Evolutionary conservation across 2,888 invertebrate genomes (phyloP).

Genomic region (Acanthococcus lagerstroemiae): DNA sequence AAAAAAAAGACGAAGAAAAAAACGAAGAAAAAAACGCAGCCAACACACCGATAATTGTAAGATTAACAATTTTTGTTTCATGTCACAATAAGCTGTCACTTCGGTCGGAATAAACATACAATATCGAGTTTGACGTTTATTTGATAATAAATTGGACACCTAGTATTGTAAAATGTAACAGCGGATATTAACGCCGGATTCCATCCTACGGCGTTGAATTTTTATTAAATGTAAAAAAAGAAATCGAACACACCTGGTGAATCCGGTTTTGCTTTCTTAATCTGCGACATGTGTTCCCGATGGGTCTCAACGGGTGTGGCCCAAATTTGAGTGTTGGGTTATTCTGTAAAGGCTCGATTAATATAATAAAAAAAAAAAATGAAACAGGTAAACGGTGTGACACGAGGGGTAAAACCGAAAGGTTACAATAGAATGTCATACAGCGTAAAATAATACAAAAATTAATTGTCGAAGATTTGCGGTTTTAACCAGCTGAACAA

Average conservation of each 20-base stretch:
- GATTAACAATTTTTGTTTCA: conserved; percentile 21
- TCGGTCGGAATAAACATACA: conserved; percentile 1
- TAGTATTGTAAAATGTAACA: not conserved
- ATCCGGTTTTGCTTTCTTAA: conserved; percentile 1
- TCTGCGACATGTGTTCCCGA: conserved; percentile 4
- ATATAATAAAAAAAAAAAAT: conserved; percentile 4
- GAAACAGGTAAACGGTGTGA: not conserved
- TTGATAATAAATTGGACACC: not conserved
- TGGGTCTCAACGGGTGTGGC: conserved; percentile 23
- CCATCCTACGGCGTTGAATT: not conserved
- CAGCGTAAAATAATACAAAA: not conserved
- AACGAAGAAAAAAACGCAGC: too few relatives aligned
- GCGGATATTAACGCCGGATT: not conserved
- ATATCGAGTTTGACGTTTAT: not conserved
- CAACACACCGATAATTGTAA: not conserved
- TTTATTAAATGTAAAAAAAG: not conserved
- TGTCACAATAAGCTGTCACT: conserved; percentile 28
- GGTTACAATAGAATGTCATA: conserved; percentile 3
- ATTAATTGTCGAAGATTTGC: conserved; percentile 8
- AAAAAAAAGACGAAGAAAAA: too few relatives aligned
- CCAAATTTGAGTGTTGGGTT: conserved; percentile 18
- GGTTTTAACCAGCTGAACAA: too few relatives aligned
- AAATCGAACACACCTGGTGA: not conserved
- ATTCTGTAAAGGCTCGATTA: not conserved
- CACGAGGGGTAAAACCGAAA: not conserved